Percentiles rank a stretch among this genome's conserved stretches.
Conservation (phyloP, 2,113 vertebrate species). For the Felis catus region F.catus_Fca126_mat1.0 CM031419.1:166035501-166036000, state of each 20-base stretch:
- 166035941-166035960: background rate
- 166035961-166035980: background rate
- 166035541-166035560: constrained; percentile 21
- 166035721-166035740: background rate
- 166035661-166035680: background rate
- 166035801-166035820: no score
- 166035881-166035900: no score
- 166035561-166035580: background rate
- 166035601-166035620: background rate
- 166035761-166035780: no score
- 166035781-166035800: no score
- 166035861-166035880: no score
- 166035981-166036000: background rate
- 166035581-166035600: background rate
- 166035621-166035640: background rate
- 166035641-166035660: background rate
- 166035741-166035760: no score
- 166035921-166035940: no score
- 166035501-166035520: background rate
- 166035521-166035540: background rate
- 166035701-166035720: background rate
- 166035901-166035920: no score
- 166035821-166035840: no score
- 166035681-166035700: background rate
- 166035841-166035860: no score